These are phyloP conservation scores for Sesia apiformis DNA, from an alignment of 2,888 invertebrate genomes.

Conservation along the genomic window DNA sequence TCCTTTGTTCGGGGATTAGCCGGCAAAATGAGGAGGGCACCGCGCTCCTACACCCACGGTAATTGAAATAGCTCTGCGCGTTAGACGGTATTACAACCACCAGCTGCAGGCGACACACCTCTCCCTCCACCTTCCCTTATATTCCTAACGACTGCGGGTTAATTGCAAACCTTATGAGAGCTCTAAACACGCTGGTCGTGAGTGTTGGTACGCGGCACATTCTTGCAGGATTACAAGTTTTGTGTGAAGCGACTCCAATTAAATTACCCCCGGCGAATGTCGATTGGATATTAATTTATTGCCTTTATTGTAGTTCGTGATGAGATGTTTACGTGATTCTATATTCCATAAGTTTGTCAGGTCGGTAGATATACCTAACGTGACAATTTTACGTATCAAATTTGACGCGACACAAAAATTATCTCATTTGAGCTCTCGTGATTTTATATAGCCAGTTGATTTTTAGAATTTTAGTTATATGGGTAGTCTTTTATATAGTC, in stretches of 20 bases:
- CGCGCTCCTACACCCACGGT: slow-evolving; percentile 19
- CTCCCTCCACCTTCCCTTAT: slow-evolving; percentile 3
- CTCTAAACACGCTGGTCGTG: background rate
- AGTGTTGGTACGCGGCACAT: slow-evolving; percentile 15
- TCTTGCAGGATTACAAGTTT: slow-evolving; percentile 42
- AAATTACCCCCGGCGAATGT: slow-evolving; percentile 33
- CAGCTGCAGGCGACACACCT: slow-evolving; percentile 13
- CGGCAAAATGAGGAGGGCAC: slow-evolving; percentile 29
- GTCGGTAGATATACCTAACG: too few species aligned
- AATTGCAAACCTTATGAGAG: background rate
- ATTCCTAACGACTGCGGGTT: background rate
- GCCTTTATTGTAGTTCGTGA: slow-evolving; percentile 16
- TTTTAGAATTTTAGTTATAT: too few species aligned
- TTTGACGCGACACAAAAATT: too few species aligned
- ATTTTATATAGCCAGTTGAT: too few species aligned
- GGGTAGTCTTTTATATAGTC: too few species aligned
- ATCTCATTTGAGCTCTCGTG: too few species aligned
- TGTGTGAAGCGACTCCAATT: slow-evolving; percentile 41
- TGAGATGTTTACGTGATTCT: too few species aligned
- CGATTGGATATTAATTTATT: slow-evolving; percentile 52
- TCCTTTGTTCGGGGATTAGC: slow-evolving; percentile 50
- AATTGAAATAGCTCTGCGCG: slow-evolving; percentile 49
- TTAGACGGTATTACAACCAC: slow-evolving; percentile 22
- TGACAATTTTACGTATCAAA: too few species aligned
- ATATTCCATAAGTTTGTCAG: too few species aligned